Base-by-base conservation (phyloP, 1,140 invertebrate species). In the Aplysia californica region DNA sequence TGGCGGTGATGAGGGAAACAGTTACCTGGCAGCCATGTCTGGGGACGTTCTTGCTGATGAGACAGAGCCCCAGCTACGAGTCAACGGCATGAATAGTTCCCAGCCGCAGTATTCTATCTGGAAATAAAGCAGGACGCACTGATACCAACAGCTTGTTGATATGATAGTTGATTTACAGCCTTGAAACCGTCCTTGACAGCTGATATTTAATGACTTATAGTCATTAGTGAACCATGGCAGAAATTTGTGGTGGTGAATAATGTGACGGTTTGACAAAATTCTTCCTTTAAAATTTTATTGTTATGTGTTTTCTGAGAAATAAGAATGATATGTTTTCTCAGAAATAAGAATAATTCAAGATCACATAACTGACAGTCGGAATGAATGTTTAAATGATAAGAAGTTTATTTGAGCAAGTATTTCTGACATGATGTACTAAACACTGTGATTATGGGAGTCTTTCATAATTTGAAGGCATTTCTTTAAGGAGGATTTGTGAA, bases 1-100 rank as follows among this genome's bases (percentile, higher is more conserved):
- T n/a, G n/a, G 79, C 29, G 83, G 83, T 41, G 80, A 79, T 67
- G 84, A 86, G 29, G 80, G 82, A 0, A 87, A 81, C 73, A 81
- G 26, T 29, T 73, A 82, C 66, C 78, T 83, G 65, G 85, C 86
- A 4, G 86, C 85, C 10, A 80, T 84, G 20, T 86, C 83, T 18
- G 86, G 86, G 0, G 86, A 87, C 73, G 86, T 87, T 4, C 70
- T 87, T 44, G 86, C 85, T 0, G 83, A 87, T 58, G 81, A 84
- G 35, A 66, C 79, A 18, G 82, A 82, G 75, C 38, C 58, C 68
- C 26, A 33, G 66, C 26, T 29, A 71, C 3, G 50, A 29, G 20
- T 23, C 58, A 61, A 31, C 23, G 26, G n/a, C 44, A 20, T n/a
- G n/a, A n/a, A n/a, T n/a, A n/a, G 38, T 41, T 36, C 61, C 79